Percentiles rank a stretch among this genome's conserved stretches.
Evolutionary conservation across 2,113 vertebrate species (phyloP).

Genomic region (Galemys pyrenaicus): DNA sequence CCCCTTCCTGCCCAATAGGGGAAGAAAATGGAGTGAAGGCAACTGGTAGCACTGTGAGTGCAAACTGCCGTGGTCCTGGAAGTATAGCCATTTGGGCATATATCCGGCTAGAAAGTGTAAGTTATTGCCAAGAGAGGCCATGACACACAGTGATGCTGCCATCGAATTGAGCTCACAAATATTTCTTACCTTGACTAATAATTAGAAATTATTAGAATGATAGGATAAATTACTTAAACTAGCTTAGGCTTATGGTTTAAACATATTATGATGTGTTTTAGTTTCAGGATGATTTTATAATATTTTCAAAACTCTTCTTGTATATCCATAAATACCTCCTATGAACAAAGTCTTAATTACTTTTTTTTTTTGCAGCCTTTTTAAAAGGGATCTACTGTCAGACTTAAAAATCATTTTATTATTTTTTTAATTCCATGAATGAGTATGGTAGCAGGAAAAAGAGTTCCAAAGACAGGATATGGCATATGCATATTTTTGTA

Average conservation of each 20-base stretch:
- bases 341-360: background rate
- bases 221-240: background rate
- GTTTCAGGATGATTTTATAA: background rate
- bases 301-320: background rate
- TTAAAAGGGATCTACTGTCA: background rate
- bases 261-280: background rate
- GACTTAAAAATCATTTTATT: background rate
- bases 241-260: background rate
- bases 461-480: background rate
- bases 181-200: background rate
- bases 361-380: background rate
- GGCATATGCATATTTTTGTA: background rate
- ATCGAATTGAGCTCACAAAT: background rate
- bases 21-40: accelerated
- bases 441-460: background rate
- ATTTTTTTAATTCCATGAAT: background rate
- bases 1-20: accelerated
- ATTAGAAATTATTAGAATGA: background rate
- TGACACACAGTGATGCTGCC: background rate
- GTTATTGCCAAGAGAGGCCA: background rate
- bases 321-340: background rate
- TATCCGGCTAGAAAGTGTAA: background rate
- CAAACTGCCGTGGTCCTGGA: background rate
- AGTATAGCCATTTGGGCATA: background rate
- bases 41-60: background rate